phyloP scores from a whole-genome alignment of 1,140 invertebrate species.

The Triops cancriformis region DNA sequence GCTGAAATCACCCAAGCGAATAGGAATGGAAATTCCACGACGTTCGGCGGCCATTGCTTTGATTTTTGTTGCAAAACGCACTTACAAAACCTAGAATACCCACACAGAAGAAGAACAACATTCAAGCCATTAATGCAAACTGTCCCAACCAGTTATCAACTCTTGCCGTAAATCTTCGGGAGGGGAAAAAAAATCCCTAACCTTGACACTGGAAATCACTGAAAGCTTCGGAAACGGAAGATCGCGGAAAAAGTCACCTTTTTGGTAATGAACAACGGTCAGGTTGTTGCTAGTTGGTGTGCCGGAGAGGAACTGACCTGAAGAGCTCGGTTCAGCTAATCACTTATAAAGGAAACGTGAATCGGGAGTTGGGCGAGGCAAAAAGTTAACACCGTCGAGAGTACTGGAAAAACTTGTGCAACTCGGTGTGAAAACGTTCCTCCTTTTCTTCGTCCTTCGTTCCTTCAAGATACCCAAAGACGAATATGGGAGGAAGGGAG shows the following conservation, averaged over 20 bases:
- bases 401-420: background rate
- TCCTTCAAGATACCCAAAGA: background rate
- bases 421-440: background rate
- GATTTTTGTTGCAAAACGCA: background rate
- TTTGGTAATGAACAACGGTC: too few species aligned
- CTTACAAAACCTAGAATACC: background rate
- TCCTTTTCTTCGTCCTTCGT: background rate
- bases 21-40: slow-evolving; percentile 55
- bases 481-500: too few species aligned
- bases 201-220: too few species aligned
- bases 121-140: too few species aligned
- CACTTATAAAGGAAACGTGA: background rate
- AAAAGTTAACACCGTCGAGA: background rate
- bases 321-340: background rate
- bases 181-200: too few species aligned
- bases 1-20: slow-evolving; percentile 86
- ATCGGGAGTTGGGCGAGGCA: background rate
- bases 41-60: background rate
- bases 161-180: too few species aligned
- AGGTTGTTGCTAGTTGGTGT: background rate
- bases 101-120: background rate
- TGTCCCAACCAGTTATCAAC: too few species aligned
- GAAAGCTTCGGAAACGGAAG: too few species aligned
- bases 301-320: background rate
- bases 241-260: too few species aligned